Percentiles rank a stretch among this genome's conserved stretches.
Evolutionary conservation across 1,140 invertebrate species (phyloP).

Genomic region (Artemia franciscana): DNA sequence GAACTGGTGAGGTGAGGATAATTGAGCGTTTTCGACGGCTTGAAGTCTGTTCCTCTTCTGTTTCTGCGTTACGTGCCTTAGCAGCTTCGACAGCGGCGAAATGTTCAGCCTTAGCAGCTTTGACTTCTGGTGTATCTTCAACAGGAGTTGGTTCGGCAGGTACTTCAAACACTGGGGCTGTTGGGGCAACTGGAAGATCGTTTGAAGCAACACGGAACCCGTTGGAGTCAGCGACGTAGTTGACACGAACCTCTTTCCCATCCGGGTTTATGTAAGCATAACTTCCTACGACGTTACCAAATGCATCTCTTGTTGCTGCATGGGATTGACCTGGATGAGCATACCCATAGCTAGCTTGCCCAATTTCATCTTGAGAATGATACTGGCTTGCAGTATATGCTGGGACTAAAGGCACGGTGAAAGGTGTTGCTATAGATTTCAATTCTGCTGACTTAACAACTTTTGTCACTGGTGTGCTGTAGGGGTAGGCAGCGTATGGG

Average conservation of each 20-base stretch:
- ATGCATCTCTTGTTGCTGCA: slow-evolving; percentile 13
- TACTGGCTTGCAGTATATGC: slow-evolving; percentile 10
- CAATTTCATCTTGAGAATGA: slow-evolving; percentile 15
- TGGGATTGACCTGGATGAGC: slow-evolving; percentile 14
- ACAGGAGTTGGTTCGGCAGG: slow-evolving; percentile 1
- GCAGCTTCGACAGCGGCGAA: slow-evolving; percentile 2
- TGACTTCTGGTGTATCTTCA: slow-evolving; percentile 6
- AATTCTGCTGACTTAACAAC: neutral
- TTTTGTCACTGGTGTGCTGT: neutral
- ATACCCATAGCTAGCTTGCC: slow-evolving; percentile 14
- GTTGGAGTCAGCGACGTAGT: slow-evolving; percentile 18
- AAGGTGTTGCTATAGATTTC: neutral
- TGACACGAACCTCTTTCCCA: slow-evolving; percentile 17
- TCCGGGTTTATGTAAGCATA: slow-evolving; percentile 22
- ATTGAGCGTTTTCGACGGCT: slow-evolving; percentile 1
- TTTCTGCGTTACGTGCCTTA: neutral
- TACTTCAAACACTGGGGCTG: neutral
- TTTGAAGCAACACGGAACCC: slow-evolving; percentile 15
- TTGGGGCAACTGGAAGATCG: slow-evolving; percentile 11
- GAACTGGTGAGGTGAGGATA: neutral
- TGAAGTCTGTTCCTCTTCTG: neutral
- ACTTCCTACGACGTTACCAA: slow-evolving; percentile 19
- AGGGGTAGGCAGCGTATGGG: neutral
- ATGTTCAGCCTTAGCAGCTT: slow-evolving; percentile 6
- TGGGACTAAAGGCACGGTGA: slow-evolving; percentile 1